Evolutionary conservation across 2,797 vertebrate species (phyloP), one percentile per base, ranked within the genome.

Genomic region (Silurus aristotelis): DNA sequence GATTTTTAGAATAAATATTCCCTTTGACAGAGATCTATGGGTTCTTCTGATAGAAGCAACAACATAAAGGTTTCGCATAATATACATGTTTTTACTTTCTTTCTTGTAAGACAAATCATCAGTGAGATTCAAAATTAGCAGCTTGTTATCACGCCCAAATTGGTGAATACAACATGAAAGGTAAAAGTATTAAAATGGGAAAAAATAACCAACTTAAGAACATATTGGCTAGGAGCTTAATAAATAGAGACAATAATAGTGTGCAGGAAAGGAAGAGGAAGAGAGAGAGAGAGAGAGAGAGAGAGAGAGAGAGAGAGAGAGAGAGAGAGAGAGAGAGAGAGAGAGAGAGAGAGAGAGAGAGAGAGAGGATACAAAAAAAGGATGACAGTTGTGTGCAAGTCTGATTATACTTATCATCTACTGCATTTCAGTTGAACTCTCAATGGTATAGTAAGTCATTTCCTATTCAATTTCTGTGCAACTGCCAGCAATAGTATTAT

Each of bases 211-310:
- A 73, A 25, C 9, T 17, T 76, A 3, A 31, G n/a, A 76, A 27
- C 13, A 12, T 14, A 27, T 76, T 76, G 72, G 10, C 48, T 15
- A 27, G n/a, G 22, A 14, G 71, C 22, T 7, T 22, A 46, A 71
- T 5, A 56, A 14, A 56, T 8, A 56, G 55, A 14, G 55, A 56
- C 55, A 56, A 56, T 38, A 38, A 38, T 38, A 38, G 13, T 56
- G 55, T 9, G 55, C 8, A n/a, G 52, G 10, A 72, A 14, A 85
- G 55, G 43, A n/a, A 86, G 79, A 85, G 56, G 58, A 31, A 84
- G 61, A 71, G 71, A 77, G 55, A 13, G 9, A 71, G 9, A 46
- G 3, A 71, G 19, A 43, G 31, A 46, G 20, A 71, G 46, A 19
- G 66, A 15, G 22, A 72, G n/a, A 75, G 15, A 81, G 55, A 43